These are phyloP conservation scores for Caenorhabditis imperialis DNA, from an alignment of 2,888 invertebrate genomes.

Conservation along the genomic window DNA sequence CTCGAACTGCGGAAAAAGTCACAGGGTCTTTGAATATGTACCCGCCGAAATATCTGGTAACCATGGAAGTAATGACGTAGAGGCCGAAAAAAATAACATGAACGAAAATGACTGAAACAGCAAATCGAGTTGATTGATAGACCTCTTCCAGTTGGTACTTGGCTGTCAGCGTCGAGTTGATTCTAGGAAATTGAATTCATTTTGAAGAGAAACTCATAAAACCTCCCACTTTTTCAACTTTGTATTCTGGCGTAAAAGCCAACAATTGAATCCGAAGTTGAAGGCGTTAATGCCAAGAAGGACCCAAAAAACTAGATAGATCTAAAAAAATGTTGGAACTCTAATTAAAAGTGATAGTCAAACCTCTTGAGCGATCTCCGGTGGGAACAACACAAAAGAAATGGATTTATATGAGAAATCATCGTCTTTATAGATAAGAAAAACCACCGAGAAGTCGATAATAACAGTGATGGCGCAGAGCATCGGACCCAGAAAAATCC, in stretches of 20 bases:
- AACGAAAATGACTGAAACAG: conserved; percentile 15
- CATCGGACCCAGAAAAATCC: conserved; percentile 5
- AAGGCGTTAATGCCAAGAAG: conserved; percentile 2
- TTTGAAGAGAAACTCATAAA: neutral
- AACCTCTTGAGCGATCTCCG: neutral
- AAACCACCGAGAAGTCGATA: neutral
- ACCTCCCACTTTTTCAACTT: neutral
- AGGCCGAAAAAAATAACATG: conserved; percentile 20
- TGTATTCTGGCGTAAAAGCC: neutral
- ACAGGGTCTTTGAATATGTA: conserved; percentile 48
- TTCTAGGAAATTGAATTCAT: neutral
- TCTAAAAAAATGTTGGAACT: conserved; percentile 3
- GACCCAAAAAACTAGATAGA: neutral
- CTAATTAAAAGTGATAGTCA: neutral
- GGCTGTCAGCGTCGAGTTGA: conserved; percentile 4
- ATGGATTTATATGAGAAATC: neutral
- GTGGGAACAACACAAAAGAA: no score
- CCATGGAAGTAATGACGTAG: conserved; percentile 1
- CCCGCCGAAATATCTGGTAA: conserved; percentile 16
- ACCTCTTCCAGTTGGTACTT: conserved; percentile 32
- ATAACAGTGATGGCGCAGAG: conserved; percentile 6
- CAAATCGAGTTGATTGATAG: conserved; percentile 10
- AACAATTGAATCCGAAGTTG: conserved; percentile 3
- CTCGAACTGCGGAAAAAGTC: conserved; percentile 15
- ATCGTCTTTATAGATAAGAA: neutral